Evolutionary conservation across 2,888 invertebrate genomes (phyloP), one percentile per base, ranked within the genome.

Genomic region (Apeira syringaria): DNA sequence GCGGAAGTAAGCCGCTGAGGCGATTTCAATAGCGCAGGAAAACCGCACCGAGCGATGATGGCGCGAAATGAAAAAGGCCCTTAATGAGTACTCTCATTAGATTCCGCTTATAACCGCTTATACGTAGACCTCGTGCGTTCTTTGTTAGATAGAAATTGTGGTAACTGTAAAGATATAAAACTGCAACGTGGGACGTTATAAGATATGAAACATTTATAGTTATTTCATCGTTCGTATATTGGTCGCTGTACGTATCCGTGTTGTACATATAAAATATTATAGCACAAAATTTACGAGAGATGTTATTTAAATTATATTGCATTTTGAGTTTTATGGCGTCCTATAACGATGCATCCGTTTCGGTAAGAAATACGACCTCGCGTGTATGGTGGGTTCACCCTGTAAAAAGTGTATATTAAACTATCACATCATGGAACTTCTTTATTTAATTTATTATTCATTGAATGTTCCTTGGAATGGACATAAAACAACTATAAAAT

Each of bases 1-100:
- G 55, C 72, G 78, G 83, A 78, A 80, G 71, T 70, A 63, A 52
- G 55, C 62, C 61, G 62, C 69, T 65, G 71, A 68, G 64, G 68
- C 63, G 67, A 66, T 64, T 78, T 82, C 76, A 75, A 78, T 79
- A 59, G 70, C 60, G 50, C 63, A 70, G 77, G 79, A 74, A 81
- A 80, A 77, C 74, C 79, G 70, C 74, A 65, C 54, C 57, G 59
- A 54, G 67, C 68, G 57, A 61, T 68, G 57, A 61, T 65, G 64
- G 58, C 45, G 59, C 61, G 53, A 56, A 67, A 66, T 72, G 69
- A 73, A 75, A 75, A 80, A 68, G 61, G 53, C 55, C 49, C 62
- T 71, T 81, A 84, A 83, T 77, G 80, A 82, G 73, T 64, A 51
- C 64, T 61, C 78, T 77, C 78, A 74, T 79, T 80, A 77, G 54